Conservation (phyloP, 2,113 vertebrate species). For the Ochotona curzoniae region DNA sequence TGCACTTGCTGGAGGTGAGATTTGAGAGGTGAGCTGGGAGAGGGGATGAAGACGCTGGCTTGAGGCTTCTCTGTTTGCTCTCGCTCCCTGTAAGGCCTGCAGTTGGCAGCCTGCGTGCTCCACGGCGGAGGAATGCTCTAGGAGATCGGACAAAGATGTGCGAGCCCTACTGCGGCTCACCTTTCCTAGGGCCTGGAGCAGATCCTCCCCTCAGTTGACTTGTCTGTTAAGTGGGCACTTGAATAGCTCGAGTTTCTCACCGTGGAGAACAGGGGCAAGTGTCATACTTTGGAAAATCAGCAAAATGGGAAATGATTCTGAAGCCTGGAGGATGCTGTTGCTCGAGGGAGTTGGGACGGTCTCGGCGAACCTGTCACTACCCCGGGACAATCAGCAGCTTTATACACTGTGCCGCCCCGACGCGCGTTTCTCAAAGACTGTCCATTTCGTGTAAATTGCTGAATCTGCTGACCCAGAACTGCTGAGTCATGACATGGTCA, state of each 20-base stretch:
- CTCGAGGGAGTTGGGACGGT: not conserved
- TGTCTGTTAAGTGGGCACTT: not conserved
- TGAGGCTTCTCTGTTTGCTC: slow-evolving; percentile 26
- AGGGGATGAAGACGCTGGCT: slow-evolving; percentile 27
- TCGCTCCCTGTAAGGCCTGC: not conserved
- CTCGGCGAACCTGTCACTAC: not conserved
- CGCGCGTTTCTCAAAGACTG: no score
- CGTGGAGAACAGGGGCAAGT: not conserved
- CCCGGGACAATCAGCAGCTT: no score
- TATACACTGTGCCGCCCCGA: no score
- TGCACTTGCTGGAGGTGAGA: slow-evolving; percentile 56
- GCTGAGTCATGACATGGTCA: no score
- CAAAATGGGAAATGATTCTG: not conserved
- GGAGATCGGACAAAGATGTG: not conserved
- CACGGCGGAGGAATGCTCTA: not conserved
- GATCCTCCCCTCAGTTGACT: not conserved
- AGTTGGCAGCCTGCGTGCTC: not conserved
- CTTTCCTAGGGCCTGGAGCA: not conserved
- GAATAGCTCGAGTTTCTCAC: not conserved
- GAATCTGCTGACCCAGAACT: no score
- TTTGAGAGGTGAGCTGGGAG: slow-evolving; percentile 24
- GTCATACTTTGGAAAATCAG: not conserved
- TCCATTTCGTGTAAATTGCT: no score
- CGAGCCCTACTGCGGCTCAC: not conserved
- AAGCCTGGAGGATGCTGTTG: not conserved